Evolutionary conservation across 2,797 vertebrate genomes (phyloP).

Genomic region (Enteromius treurensis): DNA sequence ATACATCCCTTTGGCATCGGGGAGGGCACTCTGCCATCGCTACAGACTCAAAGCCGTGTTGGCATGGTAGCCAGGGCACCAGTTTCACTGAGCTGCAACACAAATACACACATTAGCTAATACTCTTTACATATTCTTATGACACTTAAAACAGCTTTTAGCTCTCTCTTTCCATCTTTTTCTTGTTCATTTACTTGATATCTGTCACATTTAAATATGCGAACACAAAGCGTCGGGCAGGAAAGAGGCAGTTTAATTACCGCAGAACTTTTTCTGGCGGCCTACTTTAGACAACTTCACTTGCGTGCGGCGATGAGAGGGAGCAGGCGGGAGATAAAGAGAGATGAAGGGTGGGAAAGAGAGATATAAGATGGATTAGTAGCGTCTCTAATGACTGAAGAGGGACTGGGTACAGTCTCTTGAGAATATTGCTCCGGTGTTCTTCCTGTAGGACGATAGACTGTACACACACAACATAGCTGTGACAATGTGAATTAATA

Average conservation of each 20-base stretch:
- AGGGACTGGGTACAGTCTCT: conserved; percentile 35
- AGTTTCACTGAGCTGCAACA: conserved; percentile 20
- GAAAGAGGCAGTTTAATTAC: conserved; percentile 57
- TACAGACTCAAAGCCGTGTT: conserved; percentile 15
- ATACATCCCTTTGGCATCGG: background rate
- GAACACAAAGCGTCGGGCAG: conserved; percentile 35
- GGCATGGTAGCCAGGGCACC: background rate
- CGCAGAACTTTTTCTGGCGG: conserved; percentile 48
- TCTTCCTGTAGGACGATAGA: conserved; percentile 13
- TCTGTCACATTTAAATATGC: conserved; percentile 59
- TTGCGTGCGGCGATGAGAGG: conserved; percentile 31
- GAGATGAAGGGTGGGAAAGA: conserved; percentile 41
- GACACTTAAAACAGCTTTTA: conserved; percentile 49
- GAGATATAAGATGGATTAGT: conserved; percentile 49
- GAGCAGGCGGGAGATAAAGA: conserved; percentile 32
- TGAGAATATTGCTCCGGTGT: conserved; percentile 23
- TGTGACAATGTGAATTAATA: conserved; percentile 29
- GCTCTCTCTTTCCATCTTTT: conserved; percentile 15
- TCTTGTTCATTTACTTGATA: conserved; percentile 53
- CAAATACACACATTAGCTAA: conserved; percentile 35
- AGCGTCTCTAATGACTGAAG: conserved; percentile 44
- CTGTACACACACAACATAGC: conserved; percentile 9
- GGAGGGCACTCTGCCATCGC: conserved; percentile 8
- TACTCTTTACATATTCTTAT: conserved; percentile 42
- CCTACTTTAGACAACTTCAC: conserved; percentile 57